phyloP scores from a whole-genome alignment of 2,888 invertebrate genomes.

The Machimus rusticus region DNA sequence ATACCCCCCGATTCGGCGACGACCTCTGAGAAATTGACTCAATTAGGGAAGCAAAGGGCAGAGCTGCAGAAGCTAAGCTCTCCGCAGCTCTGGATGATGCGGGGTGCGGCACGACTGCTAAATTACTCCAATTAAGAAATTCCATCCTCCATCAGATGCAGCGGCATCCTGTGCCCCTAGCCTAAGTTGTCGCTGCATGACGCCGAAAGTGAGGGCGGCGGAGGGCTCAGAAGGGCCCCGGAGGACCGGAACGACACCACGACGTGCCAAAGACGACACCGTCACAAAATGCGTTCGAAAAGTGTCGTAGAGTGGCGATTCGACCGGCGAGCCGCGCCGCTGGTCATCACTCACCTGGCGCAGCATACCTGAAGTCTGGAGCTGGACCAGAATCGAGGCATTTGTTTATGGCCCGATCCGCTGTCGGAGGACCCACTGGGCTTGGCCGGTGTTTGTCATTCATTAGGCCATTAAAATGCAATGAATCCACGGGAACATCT shows the following conservation, averaged over 20 bases:
- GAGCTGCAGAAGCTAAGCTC: background rate
- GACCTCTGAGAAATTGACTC: slow-evolving; percentile 17
- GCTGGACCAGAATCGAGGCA: background rate
- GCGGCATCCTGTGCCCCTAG: background rate
- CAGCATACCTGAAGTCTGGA: background rate
- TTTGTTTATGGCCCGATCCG: slow-evolving; percentile 6
- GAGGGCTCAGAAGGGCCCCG: background rate
- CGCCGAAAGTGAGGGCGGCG: background rate
- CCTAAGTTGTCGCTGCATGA: background rate
- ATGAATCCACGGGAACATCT: slow-evolving; percentile 19
- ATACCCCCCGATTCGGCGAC: slow-evolving; percentile 1
- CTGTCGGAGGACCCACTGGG: background rate
- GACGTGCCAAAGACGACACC: background rate
- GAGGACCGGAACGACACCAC: background rate
- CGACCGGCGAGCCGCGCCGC: background rate
- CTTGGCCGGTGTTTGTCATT: slow-evolving; percentile 13
- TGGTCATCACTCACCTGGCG: background rate
- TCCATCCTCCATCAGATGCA: background rate
- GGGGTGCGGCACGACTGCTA: background rate
- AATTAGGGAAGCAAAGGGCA: slow-evolving; percentile 19
- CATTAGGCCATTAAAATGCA: slow-evolving; percentile 35
- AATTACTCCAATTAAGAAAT: slow-evolving; percentile 28
- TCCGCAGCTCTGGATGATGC: background rate
- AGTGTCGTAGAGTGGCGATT: background rate
- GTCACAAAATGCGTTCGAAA: slow-evolving; percentile 17